A percentile compares a stretch with the other conserved stretches of the same genome.
Evolutionary conservation across 1,140 invertebrate species (phyloP).

Genomic region (Spodoptera litura): DNA sequence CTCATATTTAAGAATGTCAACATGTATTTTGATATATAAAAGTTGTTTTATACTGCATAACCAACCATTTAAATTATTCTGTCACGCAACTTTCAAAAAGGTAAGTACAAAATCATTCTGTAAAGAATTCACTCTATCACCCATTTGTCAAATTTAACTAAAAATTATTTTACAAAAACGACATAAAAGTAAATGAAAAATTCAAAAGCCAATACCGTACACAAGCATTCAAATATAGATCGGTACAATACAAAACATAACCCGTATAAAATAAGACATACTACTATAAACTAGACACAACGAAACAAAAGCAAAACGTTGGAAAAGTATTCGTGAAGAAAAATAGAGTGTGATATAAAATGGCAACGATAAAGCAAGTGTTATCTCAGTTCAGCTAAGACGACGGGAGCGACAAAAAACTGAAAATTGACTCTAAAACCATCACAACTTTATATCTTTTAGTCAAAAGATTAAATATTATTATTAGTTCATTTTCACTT

Average conservation of each 20-base stretch:
- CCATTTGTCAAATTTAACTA: too few relatives aligned
- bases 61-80: too few relatives aligned
- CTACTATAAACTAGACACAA: background rate
- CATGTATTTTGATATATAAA: too few relatives aligned
- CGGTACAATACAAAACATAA: too few relatives aligned
- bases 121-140: too few relatives aligned
- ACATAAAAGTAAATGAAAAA: background rate
- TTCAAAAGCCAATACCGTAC: too few relatives aligned
- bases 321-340: background rate
- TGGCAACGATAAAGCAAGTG: conserved; percentile 1
- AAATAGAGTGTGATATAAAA: conserved; percentile 16
- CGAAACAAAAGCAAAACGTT: background rate
- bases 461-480: background rate
- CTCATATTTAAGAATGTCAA: too few relatives aligned
- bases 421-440: conserved; percentile 15
- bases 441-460: background rate
- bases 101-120: too few relatives aligned
- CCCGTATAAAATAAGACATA: background rate
- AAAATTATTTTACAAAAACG: background rate
- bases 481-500: background rate
- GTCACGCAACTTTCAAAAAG: too few relatives aligned
- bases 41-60: too few relatives aligned
- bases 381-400: conserved; percentile 10
- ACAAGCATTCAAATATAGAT: too few relatives aligned
- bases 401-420: background rate